A percentile compares a stretch with the other conserved stretches of the same genome.
These are phyloP conservation scores for Sogatella furcifera DNA, from an alignment of 1,140 invertebrate species.

Conservation along the genomic window DNA sequence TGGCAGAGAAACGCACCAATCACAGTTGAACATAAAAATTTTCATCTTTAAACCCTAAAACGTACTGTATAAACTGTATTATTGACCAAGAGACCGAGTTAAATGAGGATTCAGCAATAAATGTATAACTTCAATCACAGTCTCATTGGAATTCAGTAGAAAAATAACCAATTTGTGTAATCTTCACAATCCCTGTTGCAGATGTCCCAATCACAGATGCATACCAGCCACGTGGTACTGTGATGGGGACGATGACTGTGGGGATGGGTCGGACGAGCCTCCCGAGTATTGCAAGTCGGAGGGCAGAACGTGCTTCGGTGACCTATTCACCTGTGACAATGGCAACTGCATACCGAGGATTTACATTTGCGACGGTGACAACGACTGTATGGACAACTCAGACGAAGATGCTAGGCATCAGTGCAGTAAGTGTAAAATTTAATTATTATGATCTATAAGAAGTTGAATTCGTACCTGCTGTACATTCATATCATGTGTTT, in stretches of 20 bases:
- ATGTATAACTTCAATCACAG: too few species aligned
- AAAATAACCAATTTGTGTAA: too few species aligned
- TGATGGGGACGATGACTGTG: conserved; percentile 83
- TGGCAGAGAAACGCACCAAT: too few species aligned
- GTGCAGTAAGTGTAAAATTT: conserved; percentile 71
- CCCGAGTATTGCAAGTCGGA: conserved; percentile 86
- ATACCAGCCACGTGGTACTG: conserved; percentile 89
- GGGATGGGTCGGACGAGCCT: conserved; percentile 80
- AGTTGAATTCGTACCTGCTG: too few species aligned
- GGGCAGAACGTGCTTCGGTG: conserved; percentile 89
- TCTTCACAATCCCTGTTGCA: conserved; percentile 12
- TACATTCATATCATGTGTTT: too few species aligned
- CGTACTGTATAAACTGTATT: too few species aligned
- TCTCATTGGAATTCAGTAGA: too few species aligned
- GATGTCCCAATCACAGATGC: conserved; percentile 75
- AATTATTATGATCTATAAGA: too few species aligned
- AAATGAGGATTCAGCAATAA: too few species aligned
- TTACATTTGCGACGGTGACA: conserved; percentile 95
- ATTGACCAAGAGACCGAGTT: too few species aligned
- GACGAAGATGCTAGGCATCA: conserved; percentile 86
- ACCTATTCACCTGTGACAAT: conserved; percentile 92
- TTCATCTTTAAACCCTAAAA: too few species aligned
- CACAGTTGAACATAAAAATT: too few species aligned
- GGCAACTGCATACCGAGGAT: conserved; percentile 92
- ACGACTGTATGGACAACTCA: conserved; percentile 87